These are phyloP conservation scores for Coryphaenoides rupestris DNA, from an alignment of 2,113 vertebrate species.

Conservation along the genomic window DNA sequence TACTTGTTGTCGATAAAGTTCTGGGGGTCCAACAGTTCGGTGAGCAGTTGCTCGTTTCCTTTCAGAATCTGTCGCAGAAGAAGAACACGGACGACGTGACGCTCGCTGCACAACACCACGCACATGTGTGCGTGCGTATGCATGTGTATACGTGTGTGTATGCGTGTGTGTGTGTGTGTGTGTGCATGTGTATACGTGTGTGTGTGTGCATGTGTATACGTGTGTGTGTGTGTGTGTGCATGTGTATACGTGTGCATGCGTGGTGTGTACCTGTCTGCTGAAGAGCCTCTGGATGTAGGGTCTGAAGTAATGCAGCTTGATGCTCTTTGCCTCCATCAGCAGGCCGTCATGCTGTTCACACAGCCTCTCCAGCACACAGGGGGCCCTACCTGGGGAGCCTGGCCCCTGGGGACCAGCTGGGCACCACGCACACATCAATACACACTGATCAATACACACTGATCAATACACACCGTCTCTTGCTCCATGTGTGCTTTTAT, in stretches of 20 bases:
- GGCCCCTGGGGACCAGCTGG: conserved; percentile 78
- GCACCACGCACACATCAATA: too few relatives aligned
- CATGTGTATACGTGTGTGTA: not conserved
- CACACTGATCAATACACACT: too few relatives aligned
- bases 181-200: not conserved
- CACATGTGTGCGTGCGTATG: not conserved
- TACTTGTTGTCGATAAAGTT: conserved; percentile 95
- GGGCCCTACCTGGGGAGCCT: conserved; percentile 57
- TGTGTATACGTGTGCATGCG: not conserved
- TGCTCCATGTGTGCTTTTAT: too few relatives aligned
- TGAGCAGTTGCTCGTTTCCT: conserved; percentile 80
- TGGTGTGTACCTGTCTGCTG: conserved; percentile 78
- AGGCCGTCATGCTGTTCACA: conserved; percentile 93
- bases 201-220: too few relatives aligned
- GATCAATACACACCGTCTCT: not conserved
- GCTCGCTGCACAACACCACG: not conserved
- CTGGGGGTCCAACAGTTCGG: conserved; percentile 78
- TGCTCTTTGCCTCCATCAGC: conserved; percentile 92
- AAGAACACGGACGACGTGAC: not conserved
- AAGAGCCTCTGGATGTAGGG: conserved; percentile 91
- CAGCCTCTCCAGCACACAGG: conserved; percentile 83
- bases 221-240: not conserved
- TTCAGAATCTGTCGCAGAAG: conserved; percentile 81
- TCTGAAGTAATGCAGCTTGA: conserved; percentile 97
- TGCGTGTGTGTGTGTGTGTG: not conserved